Evolutionary conservation across 2,888 invertebrate species (phyloP).

Genomic region (Thysanoteuthis rhombus): DNA sequence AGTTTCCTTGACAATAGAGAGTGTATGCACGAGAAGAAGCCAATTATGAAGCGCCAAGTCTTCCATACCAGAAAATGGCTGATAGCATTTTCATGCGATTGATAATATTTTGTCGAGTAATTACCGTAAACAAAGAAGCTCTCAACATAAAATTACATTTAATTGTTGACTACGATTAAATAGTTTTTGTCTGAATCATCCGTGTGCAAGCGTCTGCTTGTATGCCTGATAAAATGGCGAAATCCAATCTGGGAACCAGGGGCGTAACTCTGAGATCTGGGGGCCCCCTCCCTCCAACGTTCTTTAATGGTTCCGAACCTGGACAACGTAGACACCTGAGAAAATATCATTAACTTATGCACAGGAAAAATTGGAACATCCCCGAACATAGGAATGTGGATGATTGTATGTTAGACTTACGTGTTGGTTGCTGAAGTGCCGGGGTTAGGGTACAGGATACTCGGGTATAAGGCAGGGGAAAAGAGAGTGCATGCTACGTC

Average conservation of each 20-base stretch:
- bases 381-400: too few relatives aligned
- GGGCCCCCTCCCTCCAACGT: too few relatives aligned
- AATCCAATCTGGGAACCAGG: neutral
- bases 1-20: neutral
- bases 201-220: neutral
- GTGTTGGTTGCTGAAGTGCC: too few relatives aligned
- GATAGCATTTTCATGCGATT: neutral
- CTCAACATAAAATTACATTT: neutral
- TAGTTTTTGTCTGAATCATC: neutral
- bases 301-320: too few relatives aligned
- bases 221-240: neutral
- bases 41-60: neutral
- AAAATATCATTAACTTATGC: too few relatives aligned
- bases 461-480: too few relatives aligned
- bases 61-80: neutral
- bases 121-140: neutral
- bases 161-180: neutral
- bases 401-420: too few relatives aligned
- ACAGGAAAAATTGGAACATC: too few relatives aligned
- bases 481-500: too few relatives aligned
- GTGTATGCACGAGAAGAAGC: neutral
- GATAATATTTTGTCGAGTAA: neutral
- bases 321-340: too few relatives aligned
- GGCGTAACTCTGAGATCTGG: too few relatives aligned
- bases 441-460: too few relatives aligned